These are phyloP conservation scores for Napeogenes inachia DNA, from an alignment of 2,888 invertebrate genomes.

Conservation along the genomic window DNA sequence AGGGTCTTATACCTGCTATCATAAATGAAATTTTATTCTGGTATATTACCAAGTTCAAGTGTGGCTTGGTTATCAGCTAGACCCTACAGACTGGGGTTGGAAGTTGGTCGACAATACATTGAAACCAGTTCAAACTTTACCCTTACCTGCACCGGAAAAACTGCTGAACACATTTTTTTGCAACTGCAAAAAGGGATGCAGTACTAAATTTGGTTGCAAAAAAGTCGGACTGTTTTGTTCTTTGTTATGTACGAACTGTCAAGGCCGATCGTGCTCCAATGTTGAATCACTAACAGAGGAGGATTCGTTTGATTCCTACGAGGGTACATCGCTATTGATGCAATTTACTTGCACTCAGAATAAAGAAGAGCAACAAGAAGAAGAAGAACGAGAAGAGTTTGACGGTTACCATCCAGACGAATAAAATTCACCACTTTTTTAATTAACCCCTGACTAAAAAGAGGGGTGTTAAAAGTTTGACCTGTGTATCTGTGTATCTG, in stretches of 20 bases:
- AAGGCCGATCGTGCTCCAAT: constrained; percentile 29
- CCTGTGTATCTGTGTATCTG: no score
- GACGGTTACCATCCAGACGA: not conserved
- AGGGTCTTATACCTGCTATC: constrained; percentile 24
- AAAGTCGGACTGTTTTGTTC: constrained; percentile 32
- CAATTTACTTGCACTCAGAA: constrained; percentile 27
- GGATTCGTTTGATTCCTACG: constrained; percentile 25
- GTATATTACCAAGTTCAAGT: no score
- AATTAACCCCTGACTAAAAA: no score
- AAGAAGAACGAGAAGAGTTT: constrained; percentile 1
- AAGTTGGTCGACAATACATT: no score
- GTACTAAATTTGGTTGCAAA: constrained; percentile 25
- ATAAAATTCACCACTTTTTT: constrained; percentile 9
- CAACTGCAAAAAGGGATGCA: constrained; percentile 32
- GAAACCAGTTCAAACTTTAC: no score
- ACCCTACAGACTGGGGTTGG: no score
- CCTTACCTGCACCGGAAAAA: constrained; percentile 26
- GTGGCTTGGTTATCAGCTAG: no score
- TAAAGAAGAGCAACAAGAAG: not conserved
- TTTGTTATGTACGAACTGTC: constrained; percentile 26
- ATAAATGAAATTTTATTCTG: no score
- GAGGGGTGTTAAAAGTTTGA: no score
- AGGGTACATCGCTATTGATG: constrained; percentile 30
- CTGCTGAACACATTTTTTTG: constrained; percentile 32
- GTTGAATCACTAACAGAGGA: constrained; percentile 29